Conservation (phyloP, 2,113 vertebrate species). For the Pelusios castaneus region DNA sequence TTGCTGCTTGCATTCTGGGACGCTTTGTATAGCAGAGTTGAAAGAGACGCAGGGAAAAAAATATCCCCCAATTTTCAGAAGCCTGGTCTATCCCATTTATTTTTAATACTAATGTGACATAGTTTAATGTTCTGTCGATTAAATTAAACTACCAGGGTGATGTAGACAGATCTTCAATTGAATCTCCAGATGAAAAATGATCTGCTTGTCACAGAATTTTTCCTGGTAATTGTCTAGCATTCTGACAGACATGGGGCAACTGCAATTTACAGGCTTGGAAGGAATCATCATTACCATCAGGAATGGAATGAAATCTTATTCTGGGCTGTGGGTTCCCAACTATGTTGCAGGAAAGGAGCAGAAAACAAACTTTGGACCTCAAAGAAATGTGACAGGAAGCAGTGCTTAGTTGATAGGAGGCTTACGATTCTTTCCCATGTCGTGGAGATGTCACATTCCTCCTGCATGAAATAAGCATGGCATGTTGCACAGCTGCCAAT, state of each 20-base stretch:
- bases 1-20: background rate
- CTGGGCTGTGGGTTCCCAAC: background rate
- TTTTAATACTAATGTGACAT: conserved; percentile 63
- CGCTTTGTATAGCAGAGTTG: conserved; percentile 28
- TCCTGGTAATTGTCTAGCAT: background rate
- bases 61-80: conserved; percentile 40
- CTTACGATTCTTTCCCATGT: background rate
- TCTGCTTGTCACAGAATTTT: background rate
- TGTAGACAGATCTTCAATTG: conserved; percentile 48
- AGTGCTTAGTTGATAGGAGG: background rate
- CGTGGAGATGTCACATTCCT: background rate
- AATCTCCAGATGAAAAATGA: conserved; percentile 58
- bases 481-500: background rate
- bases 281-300: background rate
- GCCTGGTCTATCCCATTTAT: conserved; percentile 59
- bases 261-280: conserved; percentile 9
- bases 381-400: background rate
- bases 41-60: conserved; percentile 22
- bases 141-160: conserved; percentile 47
- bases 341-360: background rate
- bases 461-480: background rate
- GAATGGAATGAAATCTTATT: background rate
- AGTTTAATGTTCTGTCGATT: conserved; percentile 57
- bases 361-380: background rate
- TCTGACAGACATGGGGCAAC: conserved; percentile 6